phyloP scores from a whole-genome alignment of 1,140 invertebrate genomes.

The Planococcus citri region DNA sequence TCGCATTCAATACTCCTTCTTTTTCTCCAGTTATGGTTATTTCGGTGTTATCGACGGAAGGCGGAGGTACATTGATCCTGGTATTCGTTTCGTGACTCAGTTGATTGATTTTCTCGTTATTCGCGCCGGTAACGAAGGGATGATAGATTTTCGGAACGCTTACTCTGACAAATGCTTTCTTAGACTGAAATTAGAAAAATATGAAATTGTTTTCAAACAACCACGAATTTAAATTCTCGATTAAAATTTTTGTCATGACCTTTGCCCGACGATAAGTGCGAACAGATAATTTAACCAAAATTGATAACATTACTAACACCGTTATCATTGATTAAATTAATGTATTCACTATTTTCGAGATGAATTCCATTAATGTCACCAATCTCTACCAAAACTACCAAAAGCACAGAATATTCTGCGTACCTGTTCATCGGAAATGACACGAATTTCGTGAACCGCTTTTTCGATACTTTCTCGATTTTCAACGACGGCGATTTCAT shows the following conservation, averaged over 20 bases:
- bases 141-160: constrained; percentile 85
- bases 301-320: too few species aligned
- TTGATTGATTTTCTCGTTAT: constrained; percentile 62
- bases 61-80: constrained; percentile 88
- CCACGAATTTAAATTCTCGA: too few species aligned
- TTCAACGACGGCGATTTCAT: constrained; percentile 76
- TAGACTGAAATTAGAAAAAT: constrained; percentile 43
- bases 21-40: constrained; percentile 93
- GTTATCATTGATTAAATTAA: too few species aligned
- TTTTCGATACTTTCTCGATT: constrained; percentile 92
- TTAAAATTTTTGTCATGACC: too few species aligned
- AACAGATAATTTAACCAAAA: too few species aligned
- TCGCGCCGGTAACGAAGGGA: constrained; percentile 85
- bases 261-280: too few species aligned
- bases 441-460: constrained; percentile 85
- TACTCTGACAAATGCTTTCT: constrained; percentile 70
- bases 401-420: background rate
- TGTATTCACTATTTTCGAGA: too few species aligned
- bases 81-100: constrained; percentile 72
- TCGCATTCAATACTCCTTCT: constrained; percentile 78
- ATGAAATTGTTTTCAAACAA: too few species aligned
- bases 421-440: constrained; percentile 86
- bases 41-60: constrained; percentile 78
- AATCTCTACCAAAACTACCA: too few species aligned
- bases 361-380: too few species aligned